A percentile compares a stretch with the other conserved stretches of the same genome.
Conservation (phyloP, 2,797 vertebrate genomes). For the Sciurus vulgaris region DNA sequence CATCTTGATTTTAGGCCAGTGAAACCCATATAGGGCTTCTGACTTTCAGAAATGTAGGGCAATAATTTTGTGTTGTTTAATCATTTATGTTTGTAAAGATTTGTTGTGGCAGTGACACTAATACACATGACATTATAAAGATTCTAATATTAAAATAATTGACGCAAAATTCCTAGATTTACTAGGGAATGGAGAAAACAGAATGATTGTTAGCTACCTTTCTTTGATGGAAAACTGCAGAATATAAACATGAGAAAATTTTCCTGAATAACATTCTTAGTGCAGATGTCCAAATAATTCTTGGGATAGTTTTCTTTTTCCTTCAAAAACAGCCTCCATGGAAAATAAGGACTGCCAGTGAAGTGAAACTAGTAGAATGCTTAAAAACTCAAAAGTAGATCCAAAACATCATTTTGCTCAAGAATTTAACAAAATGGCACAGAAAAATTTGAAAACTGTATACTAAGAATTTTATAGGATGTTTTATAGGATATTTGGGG, state of each 20-base stretch:
- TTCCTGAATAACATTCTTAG: neutral
- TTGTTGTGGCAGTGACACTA: neutral
- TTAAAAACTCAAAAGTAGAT: conserved; percentile 47
- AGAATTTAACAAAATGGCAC: conserved; percentile 35
- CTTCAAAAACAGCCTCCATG: neutral
- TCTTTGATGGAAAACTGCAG: conserved; percentile 22
- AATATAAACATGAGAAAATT: neutral
- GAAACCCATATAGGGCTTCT: neutral
- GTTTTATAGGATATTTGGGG: neutral
- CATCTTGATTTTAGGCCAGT: neutral
- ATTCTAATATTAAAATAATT: conserved; percentile 7
- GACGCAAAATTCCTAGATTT: neutral
- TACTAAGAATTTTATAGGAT: neutral
- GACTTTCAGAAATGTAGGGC: neutral
- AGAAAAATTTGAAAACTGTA: neutral
- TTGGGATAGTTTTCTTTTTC: neutral
- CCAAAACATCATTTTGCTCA: neutral
- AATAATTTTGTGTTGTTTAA: neutral
- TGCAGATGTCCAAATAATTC: neutral
- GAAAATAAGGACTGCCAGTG: neutral
- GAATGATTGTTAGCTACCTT: neutral
- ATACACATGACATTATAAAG: neutral
- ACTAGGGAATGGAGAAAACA: neutral
- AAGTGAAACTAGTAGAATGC: neutral
- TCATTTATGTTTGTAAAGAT: neutral